phyloP scores from a whole-genome alignment of 2,797 vertebrate species.

The Clamator glandarius region DNA sequence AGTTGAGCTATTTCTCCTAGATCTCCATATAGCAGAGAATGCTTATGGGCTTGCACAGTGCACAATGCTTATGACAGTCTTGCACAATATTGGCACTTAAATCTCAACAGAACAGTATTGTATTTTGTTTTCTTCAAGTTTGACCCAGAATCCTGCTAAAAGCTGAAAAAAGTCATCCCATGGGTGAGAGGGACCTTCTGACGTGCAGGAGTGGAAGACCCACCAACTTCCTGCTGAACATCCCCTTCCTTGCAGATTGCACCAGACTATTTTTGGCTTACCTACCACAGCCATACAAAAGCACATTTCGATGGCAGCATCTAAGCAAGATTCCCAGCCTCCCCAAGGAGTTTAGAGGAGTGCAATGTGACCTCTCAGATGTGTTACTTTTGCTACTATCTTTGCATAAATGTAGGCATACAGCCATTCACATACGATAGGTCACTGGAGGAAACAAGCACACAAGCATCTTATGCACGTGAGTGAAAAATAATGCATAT shows the following conservation, averaged over 20 bases:
- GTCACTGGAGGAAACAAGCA: not conserved
- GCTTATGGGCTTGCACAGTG: not conserved
- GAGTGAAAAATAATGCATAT: not conserved
- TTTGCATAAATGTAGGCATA: not conserved
- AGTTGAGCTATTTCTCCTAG: not conserved
- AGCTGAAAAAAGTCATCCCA: not conserved
- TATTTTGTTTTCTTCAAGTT: not conserved
- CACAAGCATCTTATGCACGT: fast-evolving
- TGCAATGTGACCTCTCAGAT: not conserved
- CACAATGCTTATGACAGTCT: no score
- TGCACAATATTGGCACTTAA: not conserved
- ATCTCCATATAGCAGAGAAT: not conserved
- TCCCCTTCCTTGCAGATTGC: not conserved
- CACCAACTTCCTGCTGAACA: not conserved
- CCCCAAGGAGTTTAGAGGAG: not conserved
- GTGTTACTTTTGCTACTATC: not conserved
- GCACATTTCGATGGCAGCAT: not conserved
- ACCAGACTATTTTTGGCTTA: not conserved
- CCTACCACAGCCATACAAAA: not conserved
- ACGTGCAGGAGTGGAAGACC: not conserved
- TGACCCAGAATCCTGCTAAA: not conserved
- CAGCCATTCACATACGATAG: not conserved
- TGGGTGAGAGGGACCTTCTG: not conserved
- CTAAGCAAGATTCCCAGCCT: not conserved
- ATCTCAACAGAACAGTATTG: not conserved